Base-by-base conservation (phyloP, 2,888 invertebrate genomes). In the Aphidius colemani region DNA sequence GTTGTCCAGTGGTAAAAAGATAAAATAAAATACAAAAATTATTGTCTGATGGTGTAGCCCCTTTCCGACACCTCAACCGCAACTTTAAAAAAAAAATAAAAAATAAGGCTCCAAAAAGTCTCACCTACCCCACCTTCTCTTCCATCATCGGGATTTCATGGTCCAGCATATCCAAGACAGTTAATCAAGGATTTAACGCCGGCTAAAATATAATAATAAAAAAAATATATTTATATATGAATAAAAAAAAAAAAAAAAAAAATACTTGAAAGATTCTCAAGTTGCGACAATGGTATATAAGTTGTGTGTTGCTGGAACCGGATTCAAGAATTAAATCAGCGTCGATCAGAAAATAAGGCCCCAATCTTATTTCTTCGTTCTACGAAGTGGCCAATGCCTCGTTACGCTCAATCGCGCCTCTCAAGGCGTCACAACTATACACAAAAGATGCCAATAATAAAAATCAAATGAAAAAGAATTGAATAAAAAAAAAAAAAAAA, bases 321-420 rank as follows among this genome's bases (percentile, higher is more conserved):
- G 80, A 80, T 78, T 79, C 77, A 69, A 70, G 76, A 75, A 76
- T 75, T 75, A 75, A 74, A 69, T 69, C 65, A 71, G 72, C 69
- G 70, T 30, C 30, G 30, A 30, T 30, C 30, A 30, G 30, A 30
- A 30, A 30, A 30, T 30, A 30, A 30, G 30, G 30, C 30, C 13
- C 30, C 30, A 30, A 30, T 30, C 30, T 30, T 30, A 30, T 30
- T 30, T 30, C 4, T 51, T n/a, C 39, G 48, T 67, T 63, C 61
- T 62, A 65, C 63, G 65, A 66, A 67, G 57, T 61, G 57, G 61
- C 66, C 61, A 62, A 56, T 63, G 65, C 61, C 69, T 66, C 67
- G 71, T 71, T 70, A 67, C 67, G 66, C 67, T 63, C 67, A 66
- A 67, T 69, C 61, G 65, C 51, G 10, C 58, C 45, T 11, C 43